Evolutionary conservation across 2,888 invertebrate genomes (phyloP).

Genomic region (Pteria penguin): DNA sequence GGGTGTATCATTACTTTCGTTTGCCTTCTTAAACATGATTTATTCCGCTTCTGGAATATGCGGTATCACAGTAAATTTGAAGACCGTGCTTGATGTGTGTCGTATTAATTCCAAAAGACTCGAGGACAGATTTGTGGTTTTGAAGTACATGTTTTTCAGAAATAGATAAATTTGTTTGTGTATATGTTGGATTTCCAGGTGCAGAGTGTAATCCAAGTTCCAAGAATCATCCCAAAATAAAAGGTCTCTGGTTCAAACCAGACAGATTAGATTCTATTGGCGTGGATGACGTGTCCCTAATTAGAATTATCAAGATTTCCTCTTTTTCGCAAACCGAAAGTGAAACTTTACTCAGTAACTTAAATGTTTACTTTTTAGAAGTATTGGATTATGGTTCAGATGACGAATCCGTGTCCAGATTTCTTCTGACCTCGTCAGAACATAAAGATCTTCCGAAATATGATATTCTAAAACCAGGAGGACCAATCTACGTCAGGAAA

Average conservation of each 20-base stretch:
- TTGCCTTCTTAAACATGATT: too few relatives aligned
- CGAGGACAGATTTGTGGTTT: too few relatives aligned
- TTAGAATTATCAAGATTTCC: constrained; percentile 58
- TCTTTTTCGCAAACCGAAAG: constrained; percentile 47
- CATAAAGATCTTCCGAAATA: constrained; percentile 57
- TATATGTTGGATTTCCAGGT: too few relatives aligned
- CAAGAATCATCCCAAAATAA: constrained; percentile 60
- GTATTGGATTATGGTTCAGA: constrained; percentile 61
- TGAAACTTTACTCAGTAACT: constrained; percentile 54
- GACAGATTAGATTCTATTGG: constrained; percentile 55
- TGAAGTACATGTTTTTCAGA: too few relatives aligned
- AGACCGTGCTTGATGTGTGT: too few relatives aligned
- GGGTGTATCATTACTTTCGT: too few relatives aligned
- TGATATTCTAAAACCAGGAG: constrained; percentile 57
- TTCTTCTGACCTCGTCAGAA: constrained; percentile 52
- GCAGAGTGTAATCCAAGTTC: too few relatives aligned
- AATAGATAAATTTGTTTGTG: too few relatives aligned
- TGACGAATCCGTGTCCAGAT: constrained; percentile 61
- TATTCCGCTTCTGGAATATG: too few relatives aligned
- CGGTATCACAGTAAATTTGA: too few relatives aligned
- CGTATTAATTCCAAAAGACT: too few relatives aligned
- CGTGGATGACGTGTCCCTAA: constrained; percentile 50
- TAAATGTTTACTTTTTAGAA: constrained; percentile 61
- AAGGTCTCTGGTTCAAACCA: constrained; percentile 62
- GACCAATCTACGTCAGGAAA: constrained; percentile 52